Percentiles rank a stretch among this genome's conserved stretches.
Conservation (phyloP, 2,888 invertebrate species). For the Muschampia plurimacula region DNA sequence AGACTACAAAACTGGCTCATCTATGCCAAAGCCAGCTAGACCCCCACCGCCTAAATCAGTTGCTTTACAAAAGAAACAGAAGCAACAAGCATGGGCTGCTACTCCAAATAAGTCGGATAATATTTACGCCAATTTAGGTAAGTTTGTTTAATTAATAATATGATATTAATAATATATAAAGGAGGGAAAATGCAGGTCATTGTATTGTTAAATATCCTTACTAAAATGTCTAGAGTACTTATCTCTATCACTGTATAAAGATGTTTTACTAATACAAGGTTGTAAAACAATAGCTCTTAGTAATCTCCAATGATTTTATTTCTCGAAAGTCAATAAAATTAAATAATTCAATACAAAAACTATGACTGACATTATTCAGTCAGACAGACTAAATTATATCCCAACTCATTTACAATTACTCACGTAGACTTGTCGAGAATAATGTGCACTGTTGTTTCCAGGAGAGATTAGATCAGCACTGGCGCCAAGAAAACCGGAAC, state of each 20-base stretch:
- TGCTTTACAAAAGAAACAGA: conserved; percentile 87
- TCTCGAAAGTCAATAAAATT: background rate
- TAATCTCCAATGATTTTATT: background rate
- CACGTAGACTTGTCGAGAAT: conserved; percentile 17
- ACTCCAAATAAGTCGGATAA: conserved; percentile 78
- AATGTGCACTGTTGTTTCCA: conserved; percentile 59
- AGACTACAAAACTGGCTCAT: conserved; percentile 80
- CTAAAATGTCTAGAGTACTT: background rate
- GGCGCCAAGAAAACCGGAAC: conserved; percentile 93
- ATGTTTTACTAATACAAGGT: background rate
- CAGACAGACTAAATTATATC: background rate
- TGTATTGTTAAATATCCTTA: no score
- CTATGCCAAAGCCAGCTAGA: conserved; percentile 87
- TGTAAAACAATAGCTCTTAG: background rate
- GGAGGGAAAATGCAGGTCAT: no score
- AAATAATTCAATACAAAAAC: background rate
- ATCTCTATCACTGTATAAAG: background rate
- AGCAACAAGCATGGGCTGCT: conserved; percentile 77
- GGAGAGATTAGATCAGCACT: conserved; percentile 94
- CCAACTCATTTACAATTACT: conserved; percentile 7
- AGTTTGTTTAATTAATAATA: conserved; percentile 55
- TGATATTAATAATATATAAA: no score
- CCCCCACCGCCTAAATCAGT: conserved; percentile 91
- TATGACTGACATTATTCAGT: background rate
- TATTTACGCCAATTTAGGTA: conserved; percentile 93